Conservation (phyloP, 2,113 vertebrate species). For the Stomatorhinus ivindoensis region DNA sequence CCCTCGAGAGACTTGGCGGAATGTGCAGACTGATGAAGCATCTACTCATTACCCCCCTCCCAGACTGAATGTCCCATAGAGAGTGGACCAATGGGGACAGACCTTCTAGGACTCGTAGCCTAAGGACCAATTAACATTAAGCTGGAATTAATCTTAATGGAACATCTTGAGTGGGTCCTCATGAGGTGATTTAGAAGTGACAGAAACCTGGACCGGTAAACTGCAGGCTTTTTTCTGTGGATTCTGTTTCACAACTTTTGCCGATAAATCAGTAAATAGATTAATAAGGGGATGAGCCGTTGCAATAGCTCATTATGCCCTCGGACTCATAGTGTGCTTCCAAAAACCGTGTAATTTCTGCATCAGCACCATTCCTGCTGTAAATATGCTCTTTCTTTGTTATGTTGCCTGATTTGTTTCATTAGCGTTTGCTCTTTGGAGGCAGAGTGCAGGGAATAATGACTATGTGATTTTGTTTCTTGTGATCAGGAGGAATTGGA, state of each 20-base stretch:
- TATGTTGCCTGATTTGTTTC: background rate
- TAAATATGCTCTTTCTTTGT: background rate
- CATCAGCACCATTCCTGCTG: background rate
- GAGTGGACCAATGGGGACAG: slow-evolving; percentile 16
- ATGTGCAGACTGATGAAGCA: slow-evolving; percentile 29
- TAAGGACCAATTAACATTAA: slow-evolving; percentile 71
- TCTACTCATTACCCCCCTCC: slow-evolving; percentile 30
- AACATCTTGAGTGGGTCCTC: slow-evolving; percentile 62
- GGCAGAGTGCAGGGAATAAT: background rate
- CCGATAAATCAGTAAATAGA: background rate
- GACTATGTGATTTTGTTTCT: background rate
- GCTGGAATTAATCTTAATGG: slow-evolving; percentile 63
- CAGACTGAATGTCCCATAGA: slow-evolving; percentile 18
- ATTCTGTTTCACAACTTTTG: too few species aligned
- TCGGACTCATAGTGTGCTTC: background rate
- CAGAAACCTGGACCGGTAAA: slow-evolving; percentile 44
- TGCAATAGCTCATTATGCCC: background rate
- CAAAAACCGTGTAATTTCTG: background rate
- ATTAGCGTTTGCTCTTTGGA: background rate
- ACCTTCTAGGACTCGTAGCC: slow-evolving; percentile 49
- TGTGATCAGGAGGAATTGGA: background rate
- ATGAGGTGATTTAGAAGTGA: slow-evolving; percentile 65
- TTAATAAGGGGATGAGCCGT: background rate
- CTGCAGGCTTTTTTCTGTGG: slow-evolving; percentile 27
- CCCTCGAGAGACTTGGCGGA: slow-evolving; percentile 36